phyloP scores from a whole-genome alignment of 2,888 invertebrate species.

The Drosophila mulleri region DNA sequence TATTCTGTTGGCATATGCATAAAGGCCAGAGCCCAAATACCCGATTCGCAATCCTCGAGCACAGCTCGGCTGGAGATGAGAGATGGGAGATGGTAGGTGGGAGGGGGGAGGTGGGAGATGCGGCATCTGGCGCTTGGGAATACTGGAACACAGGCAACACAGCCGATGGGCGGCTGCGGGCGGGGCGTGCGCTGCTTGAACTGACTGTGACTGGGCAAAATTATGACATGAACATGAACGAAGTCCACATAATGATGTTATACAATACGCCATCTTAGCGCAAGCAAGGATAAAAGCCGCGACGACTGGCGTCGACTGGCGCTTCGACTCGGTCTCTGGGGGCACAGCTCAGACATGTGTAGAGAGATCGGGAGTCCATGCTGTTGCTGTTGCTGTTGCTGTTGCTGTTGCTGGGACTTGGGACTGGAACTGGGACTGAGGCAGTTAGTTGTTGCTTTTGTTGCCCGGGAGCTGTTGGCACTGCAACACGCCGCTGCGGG shows the following conservation, averaged over 20 bases:
- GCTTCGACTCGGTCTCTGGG: conserved; percentile 41
- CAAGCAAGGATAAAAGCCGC: conserved; percentile 77
- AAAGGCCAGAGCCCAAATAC: not conserved
- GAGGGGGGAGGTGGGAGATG: conserved; percentile 26
- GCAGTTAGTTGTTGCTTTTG: conserved; percentile 54
- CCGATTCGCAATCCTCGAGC: conserved; percentile 15
- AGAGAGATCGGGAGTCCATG: conserved; percentile 38
- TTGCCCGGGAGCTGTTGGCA: conserved; percentile 78
- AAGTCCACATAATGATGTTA: conserved; percentile 84
- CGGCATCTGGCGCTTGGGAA: conserved; percentile 48
- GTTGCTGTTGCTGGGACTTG: no score
- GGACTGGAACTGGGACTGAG: no score
- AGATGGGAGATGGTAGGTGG: no score
- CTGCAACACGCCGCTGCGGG: conserved; percentile 61
- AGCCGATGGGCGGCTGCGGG: not conserved
- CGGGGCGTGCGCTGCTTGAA: conserved; percentile 1
- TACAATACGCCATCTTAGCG: conserved; percentile 83
- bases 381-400: conserved; percentile 47
- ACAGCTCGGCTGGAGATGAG: conserved; percentile 38
- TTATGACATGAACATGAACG: conserved; percentile 84
- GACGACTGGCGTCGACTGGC: conserved; percentile 42
- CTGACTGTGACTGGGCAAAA: conserved; percentile 67
- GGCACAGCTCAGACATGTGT: conserved; percentile 64
- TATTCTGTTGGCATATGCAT: conserved; percentile 25
- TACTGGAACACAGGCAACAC: conserved; percentile 40